Evolutionary conservation across 1,140 invertebrate genomes (phyloP).

Genomic region (Chelonus insularis): DNA sequence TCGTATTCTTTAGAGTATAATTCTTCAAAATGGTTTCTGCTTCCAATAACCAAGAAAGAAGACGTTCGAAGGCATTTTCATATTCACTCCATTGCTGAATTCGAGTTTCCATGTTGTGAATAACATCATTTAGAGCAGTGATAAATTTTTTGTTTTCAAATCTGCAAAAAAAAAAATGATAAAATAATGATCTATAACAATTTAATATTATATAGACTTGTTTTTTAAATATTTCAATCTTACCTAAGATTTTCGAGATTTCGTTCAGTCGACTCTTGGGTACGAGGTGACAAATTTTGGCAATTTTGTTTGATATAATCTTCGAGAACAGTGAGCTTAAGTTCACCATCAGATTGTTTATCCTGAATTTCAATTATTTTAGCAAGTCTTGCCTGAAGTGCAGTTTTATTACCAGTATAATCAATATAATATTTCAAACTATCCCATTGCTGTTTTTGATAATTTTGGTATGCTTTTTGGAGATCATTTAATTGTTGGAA

Average conservation of each 20-base stretch:
- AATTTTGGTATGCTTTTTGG: slow-evolving; percentile 82
- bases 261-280: slow-evolving; percentile 78
- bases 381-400: slow-evolving; percentile 70
- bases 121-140: slow-evolving; percentile 74
- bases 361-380: slow-evolving; percentile 80
- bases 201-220: too few species aligned
- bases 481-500: slow-evolving; percentile 84
- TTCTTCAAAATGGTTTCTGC: slow-evolving; percentile 87
- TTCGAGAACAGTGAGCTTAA: slow-evolving; percentile 71
- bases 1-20: slow-evolving; percentile 78
- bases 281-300: slow-evolving; percentile 70
- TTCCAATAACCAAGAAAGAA: slow-evolving; percentile 83
- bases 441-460: slow-evolving; percentile 87
- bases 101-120: slow-evolving; percentile 78
- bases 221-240: slow-evolving; percentile 13
- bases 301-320: slow-evolving; percentile 71
- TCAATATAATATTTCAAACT: slow-evolving; percentile 75
- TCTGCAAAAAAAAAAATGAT: slow-evolving; percentile 42
- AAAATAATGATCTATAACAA: too few species aligned
- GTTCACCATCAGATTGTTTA: slow-evolving; percentile 72
- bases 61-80: slow-evolving; percentile 80
- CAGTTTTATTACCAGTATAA: slow-evolving; percentile 78
- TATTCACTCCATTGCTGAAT: slow-evolving; percentile 91
- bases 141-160: slow-evolving; percentile 82
- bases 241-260: slow-evolving; percentile 75